Percentiles rank a stretch among this genome's conserved stretches.
phyloP scores from a whole-genome alignment of 1,140 invertebrate genomes.

The Drosophila pectinifera region DNA sequence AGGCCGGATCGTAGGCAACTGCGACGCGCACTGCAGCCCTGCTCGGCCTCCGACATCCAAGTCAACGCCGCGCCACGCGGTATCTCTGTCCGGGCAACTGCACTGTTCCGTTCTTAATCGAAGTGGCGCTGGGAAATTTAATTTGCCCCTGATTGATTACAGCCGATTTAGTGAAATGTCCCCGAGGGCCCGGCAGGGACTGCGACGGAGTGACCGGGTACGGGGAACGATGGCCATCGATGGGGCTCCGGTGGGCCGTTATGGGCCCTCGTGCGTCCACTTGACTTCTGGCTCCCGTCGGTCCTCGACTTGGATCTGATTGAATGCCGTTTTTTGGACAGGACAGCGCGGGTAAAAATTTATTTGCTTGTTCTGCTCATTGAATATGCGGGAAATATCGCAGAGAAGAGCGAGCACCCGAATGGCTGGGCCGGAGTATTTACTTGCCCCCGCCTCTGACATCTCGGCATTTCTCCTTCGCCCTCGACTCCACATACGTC shows the following conservation, averaged over 20 bases:
- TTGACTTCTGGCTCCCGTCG: conserved; percentile 58
- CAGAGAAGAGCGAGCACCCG: not conserved
- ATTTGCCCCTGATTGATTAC: conserved; percentile 81
- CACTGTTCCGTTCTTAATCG: conserved; percentile 74
- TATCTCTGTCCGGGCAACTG: not conserved
- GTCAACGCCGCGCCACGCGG: not conserved
- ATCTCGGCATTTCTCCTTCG: conserved; percentile 3
- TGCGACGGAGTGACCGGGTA: conserved; percentile 10
- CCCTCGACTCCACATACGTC: conserved; percentile 1
- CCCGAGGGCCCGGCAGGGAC: conserved; percentile 37
- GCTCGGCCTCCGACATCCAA: not conserved
- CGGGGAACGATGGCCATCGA: conserved; percentile 33
- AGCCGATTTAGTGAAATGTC: conserved; percentile 75
- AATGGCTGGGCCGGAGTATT: not conserved
- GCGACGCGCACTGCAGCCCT: conserved; percentile 14
- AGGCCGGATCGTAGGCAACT: conserved; percentile 27
- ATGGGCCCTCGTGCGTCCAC: conserved; percentile 54
- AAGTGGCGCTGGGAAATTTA: conserved; percentile 73
- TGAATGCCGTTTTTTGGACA: conserved; percentile 58
- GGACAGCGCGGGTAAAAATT: conserved; percentile 28
- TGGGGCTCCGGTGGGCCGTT: conserved; percentile 29
- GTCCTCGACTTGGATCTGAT: conserved; percentile 48
- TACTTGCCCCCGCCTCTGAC: conserved; percentile 8
- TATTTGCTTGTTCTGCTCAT: conserved; percentile 70
- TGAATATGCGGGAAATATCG: conserved; percentile 55